Base-by-base conservation (phyloP, 2,113 vertebrate species). In the Geococcyx californianus region DNA sequence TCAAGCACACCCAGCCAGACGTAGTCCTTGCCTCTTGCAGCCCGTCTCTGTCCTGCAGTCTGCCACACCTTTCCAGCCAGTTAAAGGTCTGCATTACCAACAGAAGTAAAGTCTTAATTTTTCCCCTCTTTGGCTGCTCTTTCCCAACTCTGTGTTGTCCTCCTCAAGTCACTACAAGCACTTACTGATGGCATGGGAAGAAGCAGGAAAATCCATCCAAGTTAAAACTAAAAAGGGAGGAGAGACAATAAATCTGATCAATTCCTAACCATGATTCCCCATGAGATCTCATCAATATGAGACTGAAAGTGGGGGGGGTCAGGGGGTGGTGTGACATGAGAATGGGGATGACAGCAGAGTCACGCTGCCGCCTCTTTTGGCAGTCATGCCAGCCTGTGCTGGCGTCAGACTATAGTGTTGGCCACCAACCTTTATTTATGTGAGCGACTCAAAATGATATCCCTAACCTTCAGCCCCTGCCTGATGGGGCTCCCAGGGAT, bases 401-500 rank as follows among this genome's bases (percentile, higher is more conserved):
- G 76, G 59, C 34, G 12, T 77, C 66, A 89, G 73, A 47, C 66
- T 21, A 13, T 67, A 34, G 17, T 36, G 38, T 14, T 91, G 82
- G 62, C 40, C 58, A 88, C 51, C 66, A 79, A 67, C n/a, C 74
- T 85, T 36, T 83, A 66, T 73, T 94, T 87, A 64, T 13, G 72
- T 26, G 21, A 92, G 28, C 4, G 16, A 26, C 31, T 76, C 63
- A 36, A 51, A 76, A 54, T 24, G 16, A 63, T 9, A 25, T 6
- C 40, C 9, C 9, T 20, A 28, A 28, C 21, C 63, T 73, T 79
- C 79, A 93, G n/a, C 19, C 24, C 42, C 29, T 18, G 47, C 23
- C 62, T 34, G 42, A 69, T 1, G 0, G 0, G n/a, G 28, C 18
- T 90, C 66, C n/a, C 1, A 1, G 25, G 54, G 59, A 38, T 31